Conservation (phyloP, 1,140 invertebrate genomes). For the Euschistus heros region DNA sequence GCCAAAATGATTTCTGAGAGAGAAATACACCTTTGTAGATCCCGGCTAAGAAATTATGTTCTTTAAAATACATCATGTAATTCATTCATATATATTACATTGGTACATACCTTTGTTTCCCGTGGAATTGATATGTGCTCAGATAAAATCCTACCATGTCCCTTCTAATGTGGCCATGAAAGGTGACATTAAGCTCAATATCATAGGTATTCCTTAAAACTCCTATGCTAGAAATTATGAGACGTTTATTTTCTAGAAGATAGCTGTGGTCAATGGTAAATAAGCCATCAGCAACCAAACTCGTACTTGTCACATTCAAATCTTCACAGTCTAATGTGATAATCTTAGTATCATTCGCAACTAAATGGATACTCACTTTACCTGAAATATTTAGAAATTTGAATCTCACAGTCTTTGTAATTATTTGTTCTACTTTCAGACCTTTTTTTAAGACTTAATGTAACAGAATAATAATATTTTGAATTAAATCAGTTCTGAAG, state of each 20-base stretch:
- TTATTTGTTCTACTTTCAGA: not conserved
- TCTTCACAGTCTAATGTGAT: not conserved
- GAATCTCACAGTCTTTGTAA: not conserved
- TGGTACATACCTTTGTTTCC: not conserved
- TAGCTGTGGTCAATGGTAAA: not conserved
- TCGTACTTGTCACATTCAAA: not conserved
- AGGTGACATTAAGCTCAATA: not conserved
- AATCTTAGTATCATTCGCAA: not conserved
- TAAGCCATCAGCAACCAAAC: not conserved
- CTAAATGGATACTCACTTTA: not conserved
- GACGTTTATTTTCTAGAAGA: not conserved
- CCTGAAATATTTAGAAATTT: not conserved
- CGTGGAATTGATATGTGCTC: not conserved
- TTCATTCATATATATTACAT: not conserved
- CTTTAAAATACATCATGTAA: not conserved
- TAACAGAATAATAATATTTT: not conserved
- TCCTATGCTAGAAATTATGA: not conserved
- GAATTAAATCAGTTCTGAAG: not conserved
- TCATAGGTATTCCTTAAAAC: not conserved
- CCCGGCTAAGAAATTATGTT: not conserved
- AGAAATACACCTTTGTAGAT: not conserved
- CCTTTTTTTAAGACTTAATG: not conserved
- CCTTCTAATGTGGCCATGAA: not conserved
- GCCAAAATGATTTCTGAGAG: not conserved
- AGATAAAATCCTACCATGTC: not conserved